Evolutionary conservation across 2,113 vertebrate species (phyloP), one percentile per base, ranked within the genome.

Genomic region (Callorhinus ursinus): DNA sequence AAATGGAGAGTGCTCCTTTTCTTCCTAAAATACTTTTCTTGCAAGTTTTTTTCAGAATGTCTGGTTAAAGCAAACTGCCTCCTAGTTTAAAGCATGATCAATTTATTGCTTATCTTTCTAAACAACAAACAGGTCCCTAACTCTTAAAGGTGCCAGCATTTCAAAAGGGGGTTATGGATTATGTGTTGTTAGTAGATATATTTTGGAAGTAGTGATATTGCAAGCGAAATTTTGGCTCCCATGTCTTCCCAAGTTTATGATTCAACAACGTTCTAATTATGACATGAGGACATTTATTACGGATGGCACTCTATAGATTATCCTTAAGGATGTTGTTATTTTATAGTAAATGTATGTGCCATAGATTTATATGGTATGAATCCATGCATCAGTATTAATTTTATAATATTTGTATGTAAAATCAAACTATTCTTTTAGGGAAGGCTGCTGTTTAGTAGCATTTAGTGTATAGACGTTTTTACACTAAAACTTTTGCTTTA

Each of bases 31-130:
- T 79, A 77, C 5, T 90, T 93, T 79, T 72, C 26, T 86, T 88
- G 12, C 9, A 88, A 55, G 1, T 6, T 39, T 88, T 36, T 87
- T 71, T 90, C 12, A 79, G 18, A 65, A 63, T 39, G 24, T 57
- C n/a, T 82, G 19, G 7, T 61, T 83, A 80, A 90, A 82, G 42
- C 28, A 76, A 81, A 33, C 79, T 77, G 4, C 33, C 8, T 76
- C n/a, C 71, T 89, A 59, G 5, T 82, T 76, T 61, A 92, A 87
- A 80, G 4, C 6, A 90, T 81, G 24, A 67, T 42, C 14, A 79
- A 80, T 79, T 21, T n/a, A 88, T 79, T 84, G 28, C 39, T 94
- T 92, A 72, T 80, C 28, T 90, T 90, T 82, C 69, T 71, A 71
- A 86, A 72, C 92, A 90, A 42, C 18, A 72, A 76, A 79, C n/a